Evolutionary conservation across 37 sponge, comb jelly and placozoan species (phyloP).

Genomic region (Eunapius fragilis): DNA sequence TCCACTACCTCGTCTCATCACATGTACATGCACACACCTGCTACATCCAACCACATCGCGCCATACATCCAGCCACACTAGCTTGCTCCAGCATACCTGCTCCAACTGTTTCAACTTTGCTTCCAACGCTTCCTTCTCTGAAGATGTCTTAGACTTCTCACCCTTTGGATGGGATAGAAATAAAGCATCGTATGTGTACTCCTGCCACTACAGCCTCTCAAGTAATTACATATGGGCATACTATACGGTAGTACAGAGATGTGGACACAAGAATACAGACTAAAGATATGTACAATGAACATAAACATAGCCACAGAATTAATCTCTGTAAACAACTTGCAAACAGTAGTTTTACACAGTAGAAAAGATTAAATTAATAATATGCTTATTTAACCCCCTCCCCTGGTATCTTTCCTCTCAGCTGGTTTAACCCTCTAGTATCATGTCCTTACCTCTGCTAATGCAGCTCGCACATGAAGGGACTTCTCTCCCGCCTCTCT

Average conservation of each 20-base stretch:
- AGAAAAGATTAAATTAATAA: too few relatives aligned
- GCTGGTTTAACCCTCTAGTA: background rate
- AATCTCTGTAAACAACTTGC: too few relatives aligned
- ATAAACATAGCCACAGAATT: too few relatives aligned
- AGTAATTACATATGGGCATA: too few relatives aligned
- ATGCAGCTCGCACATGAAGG: slow-evolving; percentile 20
- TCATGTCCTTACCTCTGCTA: slow-evolving; percentile 37
- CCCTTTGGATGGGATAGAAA: too few relatives aligned
- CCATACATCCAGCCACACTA: background rate
- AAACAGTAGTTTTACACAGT: too few relatives aligned
- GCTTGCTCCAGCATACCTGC: background rate
- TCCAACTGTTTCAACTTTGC: slow-evolving; percentile 14
- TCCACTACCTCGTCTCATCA: background rate
- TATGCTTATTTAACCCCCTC: background rate
- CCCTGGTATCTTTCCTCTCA: background rate
- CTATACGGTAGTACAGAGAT: too few relatives aligned
- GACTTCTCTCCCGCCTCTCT: slow-evolving; percentile 57
- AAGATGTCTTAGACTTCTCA: slow-evolving; percentile 7
- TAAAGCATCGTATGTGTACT: background rate
- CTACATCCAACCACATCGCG: background rate
- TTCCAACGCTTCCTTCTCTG: slow-evolving; percentile 1
- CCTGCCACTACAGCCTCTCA: slow-evolving; percentile 5
- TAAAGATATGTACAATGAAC: too few relatives aligned
- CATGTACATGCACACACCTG: background rate
- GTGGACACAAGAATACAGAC: too few relatives aligned